Conservation (phyloP, 2,888 invertebrate genomes). For the Cosmorhoe ocellata region DNA sequence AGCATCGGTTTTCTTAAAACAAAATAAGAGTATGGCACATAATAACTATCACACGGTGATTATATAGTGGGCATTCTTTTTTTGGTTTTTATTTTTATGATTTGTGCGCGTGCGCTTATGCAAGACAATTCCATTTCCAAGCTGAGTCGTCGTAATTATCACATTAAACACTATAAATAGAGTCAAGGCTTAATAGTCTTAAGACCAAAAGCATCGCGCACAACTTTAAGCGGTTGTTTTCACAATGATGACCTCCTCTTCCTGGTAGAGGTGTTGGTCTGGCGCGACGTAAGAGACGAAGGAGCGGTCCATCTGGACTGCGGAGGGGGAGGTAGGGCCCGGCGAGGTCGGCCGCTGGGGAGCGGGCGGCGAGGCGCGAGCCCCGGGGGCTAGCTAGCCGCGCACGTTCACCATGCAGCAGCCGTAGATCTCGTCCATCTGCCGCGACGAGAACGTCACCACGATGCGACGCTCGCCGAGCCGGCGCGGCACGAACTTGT, state of each 20-base stretch:
- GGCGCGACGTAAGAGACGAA: conserved; percentile 62
- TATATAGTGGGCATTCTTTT: conserved; percentile 53
- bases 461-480: conserved; percentile 84
- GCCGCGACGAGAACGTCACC: conserved; percentile 85
- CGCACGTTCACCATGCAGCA: conserved; percentile 79
- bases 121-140: conserved; percentile 56
- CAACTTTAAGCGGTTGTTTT: conserved; percentile 52
- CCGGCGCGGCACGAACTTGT: conserved; percentile 82
- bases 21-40: conserved; percentile 28
- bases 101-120: conserved; percentile 58
- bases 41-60: conserved; percentile 49
- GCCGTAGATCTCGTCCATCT: conserved; percentile 85
- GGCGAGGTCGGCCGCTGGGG: conserved; percentile 62
- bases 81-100: conserved; percentile 56
- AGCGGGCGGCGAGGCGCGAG: conserved; percentile 72
- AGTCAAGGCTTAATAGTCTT: conserved; percentile 27
- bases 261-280: conserved; percentile 67
- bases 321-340: conserved; percentile 63
- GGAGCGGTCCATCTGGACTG: conserved; percentile 67
- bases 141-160: conserved; percentile 58
- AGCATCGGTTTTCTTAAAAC: conserved; percentile 66
- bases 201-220: conserved; percentile 31
- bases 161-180: conserved; percentile 33
- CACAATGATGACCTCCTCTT: conserved; percentile 69
- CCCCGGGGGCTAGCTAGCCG: conserved; percentile 76